Evolutionary conservation across 2,888 invertebrate genomes (phyloP), one percentile per base, ranked within the genome.

Genomic region (Melinaea menophilus): DNA sequence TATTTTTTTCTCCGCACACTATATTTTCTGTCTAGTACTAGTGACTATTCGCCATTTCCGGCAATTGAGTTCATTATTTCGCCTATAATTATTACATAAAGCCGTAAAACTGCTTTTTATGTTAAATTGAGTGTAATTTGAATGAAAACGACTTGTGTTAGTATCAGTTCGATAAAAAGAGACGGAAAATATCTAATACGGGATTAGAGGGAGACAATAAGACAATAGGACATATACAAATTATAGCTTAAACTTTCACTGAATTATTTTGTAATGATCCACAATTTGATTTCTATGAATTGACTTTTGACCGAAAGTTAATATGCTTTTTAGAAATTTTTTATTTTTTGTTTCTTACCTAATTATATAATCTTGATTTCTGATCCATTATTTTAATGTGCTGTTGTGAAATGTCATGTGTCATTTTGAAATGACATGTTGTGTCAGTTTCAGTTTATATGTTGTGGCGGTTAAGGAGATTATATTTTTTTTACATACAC

Each of bases 191-290:
- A 41, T 41, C 3, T 41, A 41, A 9, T 41, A 41, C 3, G 9
- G 9, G 9, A 41, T 41, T 41, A 9, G 9, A 41, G 41, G 3
- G 9, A 41, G 41, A 41, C 9, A 3, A 41, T 41, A 41, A 5
- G 7, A 41, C 9, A 41, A 41, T 41, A 41, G 41, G 37, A 48
- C 22, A 51, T 51, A 51, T 31, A 51, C 31, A 51, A 11, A 51
- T 51, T 51, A 51, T 51, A 51, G 7, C 34, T 22, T 31, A 72
- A 68, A 78, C 82, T 82, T 82, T 82, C 83, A 77, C 80, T 76
- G 65, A 59, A 77, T 76, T 77, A 82, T 79, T 75, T 79, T 80
- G 74, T 86, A 81, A 83, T 82, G 80, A 76, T 71, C 70, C 73
- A 73, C 75, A 76, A 79, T 78, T 75, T 66, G 74, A 76, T 77